phyloP scores from a whole-genome alignment of 2,113 vertebrate genomes.

The Crotalus horridus region DNA sequence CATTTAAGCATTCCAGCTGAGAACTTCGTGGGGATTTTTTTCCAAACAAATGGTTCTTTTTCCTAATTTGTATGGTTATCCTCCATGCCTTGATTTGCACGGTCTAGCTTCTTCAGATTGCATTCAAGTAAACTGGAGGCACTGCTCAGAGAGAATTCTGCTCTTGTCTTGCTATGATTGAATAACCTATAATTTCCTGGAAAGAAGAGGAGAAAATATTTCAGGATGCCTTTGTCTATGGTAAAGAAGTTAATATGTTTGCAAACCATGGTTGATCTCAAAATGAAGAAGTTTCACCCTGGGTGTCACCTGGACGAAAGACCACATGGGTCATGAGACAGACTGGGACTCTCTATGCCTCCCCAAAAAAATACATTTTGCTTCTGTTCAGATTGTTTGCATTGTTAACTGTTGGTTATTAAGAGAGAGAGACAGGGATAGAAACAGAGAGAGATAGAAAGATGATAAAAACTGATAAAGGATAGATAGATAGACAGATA shows the following conservation, averaged over 20 bases:
- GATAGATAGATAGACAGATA: too few relatives aligned
- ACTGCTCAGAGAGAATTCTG: neutral
- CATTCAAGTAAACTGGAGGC: neutral
- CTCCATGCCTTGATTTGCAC: neutral
- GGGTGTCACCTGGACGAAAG: neutral
- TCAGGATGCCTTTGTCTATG: neutral
- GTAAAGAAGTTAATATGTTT: neutral
- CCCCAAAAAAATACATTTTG: too few relatives aligned
- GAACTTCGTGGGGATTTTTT: neutral
- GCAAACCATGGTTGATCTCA: neutral
- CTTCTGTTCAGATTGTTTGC: too few relatives aligned
- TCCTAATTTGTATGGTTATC: neutral
- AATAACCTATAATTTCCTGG: neutral
- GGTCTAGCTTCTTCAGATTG: neutral
- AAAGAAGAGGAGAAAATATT: neutral
- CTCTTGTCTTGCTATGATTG: neutral
- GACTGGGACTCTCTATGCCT: too few relatives aligned
- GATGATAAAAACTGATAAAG: too few relatives aligned
- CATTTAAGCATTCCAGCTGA: neutral
- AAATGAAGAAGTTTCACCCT: neutral
- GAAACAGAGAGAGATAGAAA: too few relatives aligned
- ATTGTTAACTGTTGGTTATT: too few relatives aligned
- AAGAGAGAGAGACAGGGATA: too few relatives aligned
- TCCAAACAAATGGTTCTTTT: neutral
- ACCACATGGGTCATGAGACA: neutral